Evolutionary conservation across 2,797 vertebrate species (phyloP), one percentile per base, ranked within the genome.

Genomic region (Cynopterus sphinx): DNA sequence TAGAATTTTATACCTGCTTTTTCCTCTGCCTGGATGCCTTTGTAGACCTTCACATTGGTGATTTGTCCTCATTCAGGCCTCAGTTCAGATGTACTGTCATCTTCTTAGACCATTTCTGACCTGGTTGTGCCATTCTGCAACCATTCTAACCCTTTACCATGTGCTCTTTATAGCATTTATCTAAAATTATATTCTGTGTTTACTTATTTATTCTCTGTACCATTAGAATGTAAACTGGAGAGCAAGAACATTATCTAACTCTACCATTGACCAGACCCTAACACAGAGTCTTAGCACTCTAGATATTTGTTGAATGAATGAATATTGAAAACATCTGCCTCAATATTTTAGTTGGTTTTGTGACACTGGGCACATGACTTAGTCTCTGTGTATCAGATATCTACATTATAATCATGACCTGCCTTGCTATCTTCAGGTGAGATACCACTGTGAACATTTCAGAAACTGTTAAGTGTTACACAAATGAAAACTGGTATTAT

Each of bases 221-320:
- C 11, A 39, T 88, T 93, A 89, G 19, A 83, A 43, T 73, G 11
- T 79, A 82, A 83, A 88, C 41, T 77, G 63, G 36, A 81, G 73
- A 91, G 36, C n/a, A 59, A 73, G 26, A 0, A 65, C 49, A 22
- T 87, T 63, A 22, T 46, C 24, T 83, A 15, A 57, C 75, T 89
- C 71, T 33, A 57, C 41, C 24, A 71, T 77, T 92, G 33, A 90
- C 36, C 49, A 53, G 43, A 91, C 4, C 19, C 43, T 82, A 82
- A 39, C 19, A 46, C 22, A 2, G 51, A 79, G 9, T 59, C 13
- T 70, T 67, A 55, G 57, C 17, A 41, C 49, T 63, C 6, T 73
- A 85, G 71, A 1, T 91, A 53, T 74, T 83, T 93, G 74, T 87
- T 95, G 84, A 70, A 61, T 87, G 36, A 91, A 85, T 78, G 3